Base-by-base conservation (phyloP, 2,888 invertebrate genomes). In the Cantharis rustica region DNA sequence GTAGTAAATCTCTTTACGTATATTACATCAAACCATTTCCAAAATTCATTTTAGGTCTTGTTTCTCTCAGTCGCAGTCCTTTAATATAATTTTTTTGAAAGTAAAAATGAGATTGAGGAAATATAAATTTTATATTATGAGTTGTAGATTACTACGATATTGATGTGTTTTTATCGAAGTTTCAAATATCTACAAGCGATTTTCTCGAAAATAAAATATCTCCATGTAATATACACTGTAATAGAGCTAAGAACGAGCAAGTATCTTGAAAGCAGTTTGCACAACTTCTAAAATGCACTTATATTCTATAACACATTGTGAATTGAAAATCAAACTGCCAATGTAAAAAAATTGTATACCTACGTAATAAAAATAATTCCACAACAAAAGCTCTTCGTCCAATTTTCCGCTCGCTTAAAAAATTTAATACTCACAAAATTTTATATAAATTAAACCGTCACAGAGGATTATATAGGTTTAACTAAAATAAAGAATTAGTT, bases 21-120 rank as follows among this genome's bases (percentile, higher is more conserved):
- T 77, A 77, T 71, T 73, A 73, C 71, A 68, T 13, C 71, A 63
- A 63, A 26, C 68, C 71, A 70, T 17, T 69, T 17, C 31, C 61
- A 75, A 74, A 74, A 69, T 70, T 70, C 69, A 31, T 70, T 74
- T 69, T 69, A 74, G 63, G 69, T 64, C 74, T 74, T 74, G 69
- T 73, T 47, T 64, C 17, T 17, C 15, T 7, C 68, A 10, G n/a
- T 17, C 15, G 4, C 68, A 10, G 16, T 66, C n/a, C n/a, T 16
- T 66, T 66, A 66, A 66, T 20, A 17, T 17, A 66, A 66, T 66
- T 66, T 66, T 47, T 47, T 47, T 47, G 47, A n/a, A 47, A 47
- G 7, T 47, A 47, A 47, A 64, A 64, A 64, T 17, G 64, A 64
- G 16, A 10, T 47, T 47, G 47, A 47, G 47, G 47, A 47, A 1